Conservation (phyloP, 2,888 invertebrate genomes). For the Gerosis bhagava region DNA sequence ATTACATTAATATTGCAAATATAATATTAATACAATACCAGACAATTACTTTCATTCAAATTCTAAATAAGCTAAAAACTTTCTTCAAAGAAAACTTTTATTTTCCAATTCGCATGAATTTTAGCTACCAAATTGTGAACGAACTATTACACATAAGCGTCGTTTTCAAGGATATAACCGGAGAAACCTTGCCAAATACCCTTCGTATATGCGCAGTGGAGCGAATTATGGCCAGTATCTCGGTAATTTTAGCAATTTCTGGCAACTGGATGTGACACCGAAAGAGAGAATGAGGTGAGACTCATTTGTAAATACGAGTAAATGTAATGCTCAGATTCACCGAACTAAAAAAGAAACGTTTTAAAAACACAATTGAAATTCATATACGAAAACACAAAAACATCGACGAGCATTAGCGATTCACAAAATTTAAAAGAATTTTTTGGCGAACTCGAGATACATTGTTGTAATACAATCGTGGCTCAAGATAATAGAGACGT, state of each 20-base stretch:
- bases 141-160: slow-evolving; percentile 23
- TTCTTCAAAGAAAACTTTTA: too few species aligned
- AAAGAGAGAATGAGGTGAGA: slow-evolving; percentile 10
- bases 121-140: slow-evolving; percentile 10
- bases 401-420: too few species aligned
- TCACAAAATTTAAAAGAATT: slow-evolving; percentile 1
- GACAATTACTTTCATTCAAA: too few species aligned
- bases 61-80: too few species aligned
- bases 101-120: slow-evolving; percentile 19
- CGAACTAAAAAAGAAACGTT: slow-evolving; percentile 1
- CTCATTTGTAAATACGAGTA: slow-evolving; percentile 1
- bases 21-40: too few species aligned
- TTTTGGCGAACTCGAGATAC: slow-evolving; percentile 20
- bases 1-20: too few species aligned
- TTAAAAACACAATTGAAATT: too few species aligned
- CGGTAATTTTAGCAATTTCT: slow-evolving; percentile 20
- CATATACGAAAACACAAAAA: neutral
- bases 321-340: slow-evolving; percentile 2
- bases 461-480: slow-evolving; percentile 17
- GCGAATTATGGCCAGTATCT: slow-evolving; percentile 24
- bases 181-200: slow-evolving; percentile 18
- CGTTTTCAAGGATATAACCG: slow-evolving; percentile 21
- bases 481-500: slow-evolving; percentile 34
- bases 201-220: slow-evolving; percentile 14
- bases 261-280: slow-evolving; percentile 16